These are phyloP conservation scores for Diaperis boleti DNA, from an alignment of 2,888 invertebrate genomes.

Conservation along the genomic window DNA sequence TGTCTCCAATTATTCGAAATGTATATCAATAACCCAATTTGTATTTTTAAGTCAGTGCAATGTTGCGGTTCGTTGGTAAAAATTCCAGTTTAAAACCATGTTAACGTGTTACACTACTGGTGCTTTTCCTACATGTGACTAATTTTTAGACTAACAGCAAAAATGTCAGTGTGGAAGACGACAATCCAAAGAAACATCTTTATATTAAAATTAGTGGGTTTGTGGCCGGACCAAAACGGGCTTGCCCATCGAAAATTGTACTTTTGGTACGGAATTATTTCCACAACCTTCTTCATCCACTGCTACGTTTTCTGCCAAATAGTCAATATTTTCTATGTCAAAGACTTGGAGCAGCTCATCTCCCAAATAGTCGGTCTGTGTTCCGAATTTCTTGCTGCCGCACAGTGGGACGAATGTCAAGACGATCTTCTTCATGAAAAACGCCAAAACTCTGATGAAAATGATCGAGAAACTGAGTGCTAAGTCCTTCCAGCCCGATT, in stretches of 20 bases:
- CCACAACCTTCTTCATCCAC: neutral
- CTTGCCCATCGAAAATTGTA: neutral
- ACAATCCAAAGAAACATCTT: neutral
- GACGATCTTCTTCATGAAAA: neutral
- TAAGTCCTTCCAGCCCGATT: neutral
- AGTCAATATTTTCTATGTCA: constrained; percentile 3
- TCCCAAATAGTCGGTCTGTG: neutral
- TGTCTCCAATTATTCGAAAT: neutral
- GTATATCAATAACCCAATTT: too few species aligned
- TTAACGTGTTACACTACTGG: neutral
- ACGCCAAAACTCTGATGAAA: neutral
- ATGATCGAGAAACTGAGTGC: neutral
- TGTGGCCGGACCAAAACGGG: constrained; percentile 8
- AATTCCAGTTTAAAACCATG: too few species aligned
- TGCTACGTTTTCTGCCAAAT: constrained; percentile 1
- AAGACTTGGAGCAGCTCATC: constrained; percentile 1
- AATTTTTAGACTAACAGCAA: neutral
- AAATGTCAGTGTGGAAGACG: neutral
- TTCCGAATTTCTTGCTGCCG: neutral
- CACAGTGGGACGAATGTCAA: too few species aligned
- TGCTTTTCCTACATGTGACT: neutral
- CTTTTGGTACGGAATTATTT: constrained; percentile 1
- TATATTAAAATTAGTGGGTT: neutral
- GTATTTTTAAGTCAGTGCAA: too few species aligned
- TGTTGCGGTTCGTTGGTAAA: too few species aligned